Percentiles rank a stretch among this genome's conserved stretches.
Conservation (phyloP, 2,113 vertebrate genomes). For the Brevimyrus niger region DNA sequence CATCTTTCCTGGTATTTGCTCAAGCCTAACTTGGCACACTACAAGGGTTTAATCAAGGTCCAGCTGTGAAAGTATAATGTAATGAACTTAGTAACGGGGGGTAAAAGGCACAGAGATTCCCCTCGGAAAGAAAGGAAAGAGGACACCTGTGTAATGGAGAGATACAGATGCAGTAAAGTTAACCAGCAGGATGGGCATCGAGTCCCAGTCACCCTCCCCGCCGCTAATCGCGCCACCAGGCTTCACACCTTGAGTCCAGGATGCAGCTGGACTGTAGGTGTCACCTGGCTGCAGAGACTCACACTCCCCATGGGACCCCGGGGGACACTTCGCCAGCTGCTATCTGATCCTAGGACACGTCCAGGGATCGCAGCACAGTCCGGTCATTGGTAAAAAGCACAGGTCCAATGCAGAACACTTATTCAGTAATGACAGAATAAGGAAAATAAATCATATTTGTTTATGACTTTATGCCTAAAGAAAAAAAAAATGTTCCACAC, state of each 20-base stretch:
- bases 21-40: neutral
- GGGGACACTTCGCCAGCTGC: neutral
- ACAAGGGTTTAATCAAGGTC: too few relatives aligned
- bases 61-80: neutral
- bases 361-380: neutral
- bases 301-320: neutral
- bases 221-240: neutral
- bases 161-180: neutral
- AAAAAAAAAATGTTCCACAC: conserved; percentile 6
- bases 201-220: neutral
- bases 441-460: conserved; percentile 6
- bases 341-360: neutral
- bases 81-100: conserved; percentile 46
- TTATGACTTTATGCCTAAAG: neutral
- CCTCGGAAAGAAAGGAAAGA: conserved; percentile 24
- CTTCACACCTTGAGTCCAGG: neutral
- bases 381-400: neutral
- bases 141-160: conserved; percentile 39
- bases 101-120: conserved; percentile 9
- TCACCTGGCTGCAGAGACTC: neutral
- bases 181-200: neutral
- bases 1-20: neutral
- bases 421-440: conserved; percentile 63
- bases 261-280: neutral
- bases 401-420: conserved; percentile 32